These are phyloP conservation scores for Anoplophora glabripennis DNA, from an alignment of 1,140 invertebrate genomes.

Conservation along the genomic window DNA sequence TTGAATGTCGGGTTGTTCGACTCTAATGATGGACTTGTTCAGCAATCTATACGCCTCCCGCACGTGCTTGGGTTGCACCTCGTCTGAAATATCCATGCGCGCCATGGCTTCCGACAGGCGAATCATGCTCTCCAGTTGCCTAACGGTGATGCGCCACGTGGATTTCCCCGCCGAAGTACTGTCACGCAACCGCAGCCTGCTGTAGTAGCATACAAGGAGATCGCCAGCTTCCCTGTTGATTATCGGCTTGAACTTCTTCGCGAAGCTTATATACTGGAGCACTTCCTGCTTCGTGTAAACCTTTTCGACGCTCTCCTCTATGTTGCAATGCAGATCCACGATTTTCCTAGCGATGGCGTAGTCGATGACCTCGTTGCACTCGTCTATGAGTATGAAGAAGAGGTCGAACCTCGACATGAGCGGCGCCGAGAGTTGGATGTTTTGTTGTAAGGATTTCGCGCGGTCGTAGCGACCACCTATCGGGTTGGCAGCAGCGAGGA, in stretches of 20 bases:
- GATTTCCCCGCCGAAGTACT: constrained; percentile 67
- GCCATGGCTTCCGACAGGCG: constrained; percentile 95
- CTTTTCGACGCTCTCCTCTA: constrained; percentile 66
- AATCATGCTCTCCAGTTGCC: constrained; percentile 98
- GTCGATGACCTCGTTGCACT: constrained; percentile 92
- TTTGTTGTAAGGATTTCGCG: constrained; percentile 92
- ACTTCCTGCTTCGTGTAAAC: constrained; percentile 86
- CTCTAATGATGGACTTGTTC: constrained; percentile 97
- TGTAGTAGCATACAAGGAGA: constrained; percentile 57
- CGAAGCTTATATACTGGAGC: constrained; percentile 92
- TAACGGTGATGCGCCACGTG: constrained; percentile 95
- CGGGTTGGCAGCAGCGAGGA: constrained; percentile 97
- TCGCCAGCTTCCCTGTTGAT: constrained; percentile 81
- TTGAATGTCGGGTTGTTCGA: constrained; percentile 96
- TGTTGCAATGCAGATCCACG: constrained; percentile 88
- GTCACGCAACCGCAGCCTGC: constrained; percentile 69
- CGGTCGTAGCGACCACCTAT: constrained; percentile 95
- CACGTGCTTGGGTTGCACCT: constrained; percentile 85
- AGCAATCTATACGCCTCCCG: constrained; percentile 86
- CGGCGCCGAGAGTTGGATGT: constrained; percentile 89
- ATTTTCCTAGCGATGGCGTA: constrained; percentile 96
- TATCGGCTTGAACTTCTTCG: constrained; percentile 93
- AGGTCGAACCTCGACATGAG: constrained; percentile 99
- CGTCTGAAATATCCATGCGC: constrained; percentile 89
- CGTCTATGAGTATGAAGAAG: constrained; percentile 97